These are phyloP conservation scores for Drosophila nr. fundita DNA, from an alignment of 2,888 invertebrate species.

Conservation along the genomic window DNA sequence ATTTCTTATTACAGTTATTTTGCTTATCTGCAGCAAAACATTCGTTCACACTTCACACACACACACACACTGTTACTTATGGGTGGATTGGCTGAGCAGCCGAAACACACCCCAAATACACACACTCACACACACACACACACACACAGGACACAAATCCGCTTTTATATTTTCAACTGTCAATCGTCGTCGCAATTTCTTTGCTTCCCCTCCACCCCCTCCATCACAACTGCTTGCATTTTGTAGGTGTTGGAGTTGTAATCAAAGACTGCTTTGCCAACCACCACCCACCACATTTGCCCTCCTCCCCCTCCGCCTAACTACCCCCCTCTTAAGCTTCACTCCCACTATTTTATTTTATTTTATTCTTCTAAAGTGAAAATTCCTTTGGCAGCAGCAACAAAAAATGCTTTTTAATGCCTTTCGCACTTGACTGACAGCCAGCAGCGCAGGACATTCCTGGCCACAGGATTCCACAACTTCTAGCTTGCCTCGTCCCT, in stretches of 20 bases:
- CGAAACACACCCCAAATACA: slow-evolving; percentile 8
- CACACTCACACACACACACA: background rate
- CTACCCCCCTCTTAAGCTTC: slow-evolving; percentile 8
- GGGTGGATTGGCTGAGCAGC: slow-evolving; percentile 25
- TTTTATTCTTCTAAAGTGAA: slow-evolving; percentile 67
- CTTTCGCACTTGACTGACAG: slow-evolving; percentile 73
- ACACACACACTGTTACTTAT: slow-evolving; percentile 6
- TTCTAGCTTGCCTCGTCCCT: background rate
- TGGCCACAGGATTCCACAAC: slow-evolving; percentile 1
- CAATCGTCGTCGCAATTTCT: slow-evolving; percentile 75
- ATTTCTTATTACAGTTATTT: slow-evolving; percentile 79
- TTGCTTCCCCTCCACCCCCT: background rate
- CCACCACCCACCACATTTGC: background rate
- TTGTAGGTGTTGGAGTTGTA: slow-evolving; percentile 78
- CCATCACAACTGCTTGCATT: slow-evolving; percentile 20
- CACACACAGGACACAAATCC: slow-evolving; percentile 72
- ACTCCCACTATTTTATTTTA: slow-evolving; percentile 33
- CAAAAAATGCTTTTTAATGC: slow-evolving; percentile 72
- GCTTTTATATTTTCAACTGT: slow-evolving; percentile 83
- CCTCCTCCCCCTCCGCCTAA: slow-evolving; percentile 5
- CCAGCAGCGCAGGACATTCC: slow-evolving; percentile 1
- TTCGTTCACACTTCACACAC: slow-evolving; percentile 75
- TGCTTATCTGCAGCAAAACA: slow-evolving; percentile 81
- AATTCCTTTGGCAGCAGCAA: slow-evolving; percentile 64
- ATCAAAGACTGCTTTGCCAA: slow-evolving; percentile 62